Conservation (phyloP, 2,113 vertebrate genomes). For the Cygnus atratus region DNA sequence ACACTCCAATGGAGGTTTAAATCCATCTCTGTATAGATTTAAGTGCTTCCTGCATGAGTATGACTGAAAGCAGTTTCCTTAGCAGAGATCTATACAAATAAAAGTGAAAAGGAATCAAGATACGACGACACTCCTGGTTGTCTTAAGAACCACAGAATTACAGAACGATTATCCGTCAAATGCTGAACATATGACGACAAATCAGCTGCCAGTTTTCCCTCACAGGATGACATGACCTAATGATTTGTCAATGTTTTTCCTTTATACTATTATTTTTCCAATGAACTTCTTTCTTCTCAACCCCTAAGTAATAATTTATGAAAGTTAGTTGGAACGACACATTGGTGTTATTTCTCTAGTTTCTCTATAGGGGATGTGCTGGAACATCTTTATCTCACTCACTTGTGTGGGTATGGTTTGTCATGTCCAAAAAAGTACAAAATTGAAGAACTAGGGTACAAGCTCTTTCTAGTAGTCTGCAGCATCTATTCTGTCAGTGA, state of each 20-base stretch:
- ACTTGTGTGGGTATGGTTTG: neutral
- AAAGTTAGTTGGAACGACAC: neutral
- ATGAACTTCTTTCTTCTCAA: neutral
- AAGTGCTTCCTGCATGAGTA: neutral
- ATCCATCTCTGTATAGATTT: neutral
- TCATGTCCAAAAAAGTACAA: neutral
- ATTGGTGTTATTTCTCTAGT: neutral
- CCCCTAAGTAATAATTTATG: neutral
- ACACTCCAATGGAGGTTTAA: neutral
- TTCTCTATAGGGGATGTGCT: neutral
- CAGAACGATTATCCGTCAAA: conserved; percentile 26
- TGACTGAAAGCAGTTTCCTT: neutral
- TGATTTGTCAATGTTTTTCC: neutral
- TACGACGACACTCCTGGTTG: neutral
- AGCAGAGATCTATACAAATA: neutral
- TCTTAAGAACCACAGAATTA: conserved; percentile 8
- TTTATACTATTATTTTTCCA: neutral
- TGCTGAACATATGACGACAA: neutral
- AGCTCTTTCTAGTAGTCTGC: neutral
- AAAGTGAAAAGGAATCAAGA: neutral
- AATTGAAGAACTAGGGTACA: neutral
- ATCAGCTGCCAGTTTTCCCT: neutral
- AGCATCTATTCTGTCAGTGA: neutral
- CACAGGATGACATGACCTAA: neutral
- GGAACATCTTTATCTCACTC: conserved; percentile 32